phyloP scores from a whole-genome alignment of 1,140 invertebrate genomes.

The Drosophila burlai region DNA sequence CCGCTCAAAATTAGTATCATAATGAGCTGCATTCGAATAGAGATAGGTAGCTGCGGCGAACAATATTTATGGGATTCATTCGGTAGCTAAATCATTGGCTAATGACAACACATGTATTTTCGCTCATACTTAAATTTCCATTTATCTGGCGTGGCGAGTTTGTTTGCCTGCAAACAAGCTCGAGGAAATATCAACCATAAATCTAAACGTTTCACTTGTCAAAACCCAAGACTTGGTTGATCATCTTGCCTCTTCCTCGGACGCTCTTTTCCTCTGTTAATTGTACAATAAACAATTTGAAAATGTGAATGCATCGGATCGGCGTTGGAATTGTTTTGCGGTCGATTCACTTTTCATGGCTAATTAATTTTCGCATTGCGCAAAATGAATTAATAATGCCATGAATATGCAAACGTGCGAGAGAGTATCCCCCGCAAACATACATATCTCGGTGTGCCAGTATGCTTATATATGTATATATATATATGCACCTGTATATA shows the following conservation, averaged over 20 bases:
- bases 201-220: conserved; percentile 37
- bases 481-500: conserved; percentile 13
- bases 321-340: conserved; percentile 70
- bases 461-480: conserved; percentile 12
- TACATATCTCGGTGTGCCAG: conserved; percentile 39
- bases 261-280: conserved; percentile 18
- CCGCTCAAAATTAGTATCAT: conserved; percentile 14
- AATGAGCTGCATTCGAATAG: conserved; percentile 28
- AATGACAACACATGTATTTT: conserved; percentile 66
- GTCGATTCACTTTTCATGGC: conserved; percentile 82
- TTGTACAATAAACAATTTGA: conserved; percentile 64
- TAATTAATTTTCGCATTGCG: conserved; percentile 84
- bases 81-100: conserved; percentile 72
- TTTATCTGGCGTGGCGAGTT: conserved; percentile 22
- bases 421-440: conserved; percentile 25
- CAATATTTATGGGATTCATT: conserved; percentile 45
- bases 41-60: background rate
- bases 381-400: conserved; percentile 83
- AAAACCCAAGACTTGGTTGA: conserved; percentile 22
- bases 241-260: background rate
- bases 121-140: conserved; percentile 51
- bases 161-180: conserved; percentile 24
- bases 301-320: conserved; percentile 53
- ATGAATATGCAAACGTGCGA: conserved; percentile 78
- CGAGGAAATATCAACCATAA: conserved; percentile 45